Evolutionary conservation across 2,113 vertebrate genomes (phyloP).

Genomic region (Australoheros scitulus): DNA sequence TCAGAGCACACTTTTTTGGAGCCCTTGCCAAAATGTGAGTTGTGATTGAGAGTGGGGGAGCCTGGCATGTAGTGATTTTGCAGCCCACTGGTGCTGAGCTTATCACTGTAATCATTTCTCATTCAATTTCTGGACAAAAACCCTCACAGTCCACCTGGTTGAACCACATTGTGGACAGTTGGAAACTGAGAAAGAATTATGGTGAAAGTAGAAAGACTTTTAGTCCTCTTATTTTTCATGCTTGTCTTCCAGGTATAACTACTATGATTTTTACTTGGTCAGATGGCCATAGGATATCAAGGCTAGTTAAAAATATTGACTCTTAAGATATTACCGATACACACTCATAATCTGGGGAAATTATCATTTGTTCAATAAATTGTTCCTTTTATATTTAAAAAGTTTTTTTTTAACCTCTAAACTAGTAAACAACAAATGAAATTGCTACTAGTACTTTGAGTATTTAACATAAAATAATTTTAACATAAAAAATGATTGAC

Average conservation of each 20-base stretch:
- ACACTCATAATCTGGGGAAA: neutral
- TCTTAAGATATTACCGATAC: neutral
- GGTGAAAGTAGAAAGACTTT: conserved; percentile 26
- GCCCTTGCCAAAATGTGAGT: conserved; percentile 51
- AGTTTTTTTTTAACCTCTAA: neutral
- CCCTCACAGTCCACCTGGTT: conserved; percentile 45
- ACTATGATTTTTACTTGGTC: neutral
- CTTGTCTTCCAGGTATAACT: neutral
- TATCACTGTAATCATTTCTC: conserved; percentile 71
- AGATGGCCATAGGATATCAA: neutral
- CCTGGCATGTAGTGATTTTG: conserved; percentile 58
- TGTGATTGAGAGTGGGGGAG: conserved; percentile 63
- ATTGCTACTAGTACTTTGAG: neutral
- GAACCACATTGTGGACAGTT: conserved; percentile 33
- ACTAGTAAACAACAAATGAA: neutral
- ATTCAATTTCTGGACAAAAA: conserved; percentile 67
- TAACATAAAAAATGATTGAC: neutral
- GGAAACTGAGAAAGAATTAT: conserved; percentile 38
- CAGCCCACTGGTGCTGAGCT: conserved; percentile 54
- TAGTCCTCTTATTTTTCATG: conserved; percentile 8
- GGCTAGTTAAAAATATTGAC: neutral
- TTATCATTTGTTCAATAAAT: neutral
- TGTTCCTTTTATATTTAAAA: neutral
- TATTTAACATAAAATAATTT: neutral
- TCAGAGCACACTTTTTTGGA: conserved; percentile 52